Evolutionary conservation across 2,888 invertebrate genomes (phyloP), one percentile per base, ranked within the genome.

Genomic region (Stratiomys singularior): DNA sequence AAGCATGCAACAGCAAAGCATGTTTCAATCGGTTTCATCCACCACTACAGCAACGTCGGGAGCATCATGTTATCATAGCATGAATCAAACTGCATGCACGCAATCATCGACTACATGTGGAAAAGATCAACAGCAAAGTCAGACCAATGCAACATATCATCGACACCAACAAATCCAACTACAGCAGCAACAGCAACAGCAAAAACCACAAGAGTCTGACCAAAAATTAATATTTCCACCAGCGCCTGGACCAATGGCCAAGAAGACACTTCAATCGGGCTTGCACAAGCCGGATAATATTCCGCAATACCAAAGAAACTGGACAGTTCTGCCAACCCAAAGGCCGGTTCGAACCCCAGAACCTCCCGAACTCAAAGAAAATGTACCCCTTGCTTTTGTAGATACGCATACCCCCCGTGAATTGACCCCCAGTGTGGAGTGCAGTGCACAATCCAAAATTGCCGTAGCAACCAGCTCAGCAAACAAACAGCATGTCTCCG

Each of bases 271-370:
- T 76, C 87, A 88, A 82, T 89, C 90, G 77, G 90, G 90, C 78
- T 87, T 92, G 80, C 91, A 91, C 78, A 91, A 89, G 85, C 89
- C 92, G 21, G 91, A 91, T 81, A 88, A 87, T 83, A 89, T 92
- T 83, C 92, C 92, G 9, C 87, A 89, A 77, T 92, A 92, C 84
- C 92, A 92, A 86, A 89, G 89, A 84, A 89, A 91, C 84, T 88
- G 91, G 84, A 90, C 90, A 79, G 88, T 89, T 82, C 84, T 90
- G 80, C 89, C 89, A 77, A 89, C 90, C 81, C 90, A 91, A 85
- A 88, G 89, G 83, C 87, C 87, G 77, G 88, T 89, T 60, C 89
- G 89, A 82, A 90, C 90, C 28, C 90, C 91, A 79, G 90, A 91
- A 83, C 87, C 88, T 80, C 85, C 88, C 78, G 89, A 89, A 81